These are phyloP conservation scores for Hyperopisus bebe DNA, from an alignment of 2,113 vertebrate genomes.

Conservation along the genomic window DNA sequence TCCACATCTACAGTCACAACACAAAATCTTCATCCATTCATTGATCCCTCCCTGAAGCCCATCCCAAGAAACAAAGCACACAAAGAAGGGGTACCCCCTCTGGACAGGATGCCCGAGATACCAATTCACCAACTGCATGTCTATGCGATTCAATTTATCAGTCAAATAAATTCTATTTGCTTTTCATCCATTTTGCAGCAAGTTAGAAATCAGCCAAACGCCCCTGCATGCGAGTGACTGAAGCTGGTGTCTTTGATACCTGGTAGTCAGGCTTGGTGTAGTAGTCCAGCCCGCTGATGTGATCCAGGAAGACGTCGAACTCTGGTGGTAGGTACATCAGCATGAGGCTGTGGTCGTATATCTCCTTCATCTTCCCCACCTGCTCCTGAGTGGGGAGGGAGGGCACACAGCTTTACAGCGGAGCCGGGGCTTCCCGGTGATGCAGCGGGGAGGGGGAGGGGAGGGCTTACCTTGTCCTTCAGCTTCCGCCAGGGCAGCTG, in stretches of 20 bases:
- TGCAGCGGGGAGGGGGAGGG: no score
- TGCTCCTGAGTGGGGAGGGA: slow-evolving; percentile 71
- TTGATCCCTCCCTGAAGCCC: not conserved
- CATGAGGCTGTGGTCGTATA: slow-evolving; percentile 91
- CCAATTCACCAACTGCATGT: not conserved
- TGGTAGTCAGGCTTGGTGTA: slow-evolving; percentile 95
- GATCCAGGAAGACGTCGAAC: slow-evolving; percentile 85
- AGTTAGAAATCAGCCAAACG: not conserved
- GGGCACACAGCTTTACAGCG: not conserved
- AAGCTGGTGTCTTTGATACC: slow-evolving; percentile 53
- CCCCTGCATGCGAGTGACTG: not conserved
- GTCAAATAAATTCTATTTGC: not conserved
- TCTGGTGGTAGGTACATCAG: slow-evolving; percentile 93
- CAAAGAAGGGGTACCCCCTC: not conserved
- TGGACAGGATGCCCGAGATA: not conserved
- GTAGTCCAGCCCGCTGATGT: slow-evolving; percentile 87
- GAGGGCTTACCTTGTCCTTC: slow-evolving; percentile 84
- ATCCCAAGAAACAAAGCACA: not conserved
- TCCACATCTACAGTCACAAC: not conserved
- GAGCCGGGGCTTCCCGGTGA: not conserved
- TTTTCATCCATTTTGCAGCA: not conserved
- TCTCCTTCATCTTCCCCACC: slow-evolving; percentile 95
- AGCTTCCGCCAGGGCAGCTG: slow-evolving; percentile 98
- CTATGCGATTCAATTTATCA: not conserved
- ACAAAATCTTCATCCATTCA: not conserved